Evolutionary conservation across 2,797 vertebrate genomes (phyloP).

Genomic region (Gymnothorax reevesii): DNA sequence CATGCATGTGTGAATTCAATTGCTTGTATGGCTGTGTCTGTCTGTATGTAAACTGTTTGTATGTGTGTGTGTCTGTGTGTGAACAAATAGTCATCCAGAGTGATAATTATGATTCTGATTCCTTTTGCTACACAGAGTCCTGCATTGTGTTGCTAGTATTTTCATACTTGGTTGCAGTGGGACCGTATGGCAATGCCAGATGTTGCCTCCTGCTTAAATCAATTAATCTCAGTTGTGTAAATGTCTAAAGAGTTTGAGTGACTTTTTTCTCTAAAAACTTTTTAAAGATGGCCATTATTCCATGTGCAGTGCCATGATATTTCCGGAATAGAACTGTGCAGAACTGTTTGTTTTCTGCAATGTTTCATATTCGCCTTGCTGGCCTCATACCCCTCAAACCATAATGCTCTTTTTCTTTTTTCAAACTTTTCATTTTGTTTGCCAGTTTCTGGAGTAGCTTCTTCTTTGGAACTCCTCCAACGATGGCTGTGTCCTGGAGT

Average conservation of each 20-base stretch:
- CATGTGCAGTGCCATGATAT: not conserved
- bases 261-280: not conserved
- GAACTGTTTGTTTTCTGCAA: not conserved
- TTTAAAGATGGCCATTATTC: not conserved
- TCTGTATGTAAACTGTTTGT: too few relatives aligned
- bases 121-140: not conserved
- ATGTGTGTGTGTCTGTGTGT: too few relatives aligned
- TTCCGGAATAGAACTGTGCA: not conserved
- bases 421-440: too few relatives aligned
- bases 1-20: too few relatives aligned
- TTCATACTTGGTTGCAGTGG: not conserved
- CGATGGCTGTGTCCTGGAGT: too few relatives aligned
- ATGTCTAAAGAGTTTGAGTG: not conserved
- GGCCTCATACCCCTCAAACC: too few relatives aligned
- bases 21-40: too few relatives aligned
- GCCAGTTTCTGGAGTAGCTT: too few relatives aligned
- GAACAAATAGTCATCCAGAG: too few relatives aligned
- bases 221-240: slow-evolving; percentile 15
- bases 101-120: not conserved
- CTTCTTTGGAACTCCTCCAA: too few relatives aligned
- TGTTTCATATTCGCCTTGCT: too few relatives aligned
- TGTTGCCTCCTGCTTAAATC: slow-evolving; percentile 14
- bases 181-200: not conserved
- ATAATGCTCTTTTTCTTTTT: too few relatives aligned
- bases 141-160: not conserved